A percentile compares a stretch with the other conserved stretches of the same genome.
Conservation (phyloP, 2,113 vertebrate species). For the Procavia capensis region DNA sequence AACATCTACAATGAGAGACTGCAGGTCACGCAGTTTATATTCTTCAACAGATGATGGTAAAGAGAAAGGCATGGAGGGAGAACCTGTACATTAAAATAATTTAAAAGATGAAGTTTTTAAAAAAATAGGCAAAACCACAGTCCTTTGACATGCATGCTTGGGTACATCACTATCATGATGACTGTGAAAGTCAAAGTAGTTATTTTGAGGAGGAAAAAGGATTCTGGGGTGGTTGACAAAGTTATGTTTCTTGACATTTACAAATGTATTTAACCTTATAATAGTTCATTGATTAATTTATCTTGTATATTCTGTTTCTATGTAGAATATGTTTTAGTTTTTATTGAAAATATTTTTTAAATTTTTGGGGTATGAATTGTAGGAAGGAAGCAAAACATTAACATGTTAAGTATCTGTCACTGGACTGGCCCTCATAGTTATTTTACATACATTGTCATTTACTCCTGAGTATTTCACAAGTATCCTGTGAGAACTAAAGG, state of each 20-base stretch:
- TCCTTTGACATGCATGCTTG: background rate
- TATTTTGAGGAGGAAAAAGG: background rate
- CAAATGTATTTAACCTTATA: background rate
- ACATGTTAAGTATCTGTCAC: background rate
- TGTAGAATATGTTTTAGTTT: background rate
- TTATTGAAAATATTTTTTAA: background rate
- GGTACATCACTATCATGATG: background rate
- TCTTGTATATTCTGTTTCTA: background rate
- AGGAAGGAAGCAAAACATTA: background rate
- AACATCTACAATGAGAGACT: background rate
- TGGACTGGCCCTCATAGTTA: background rate
- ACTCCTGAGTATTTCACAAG: background rate
- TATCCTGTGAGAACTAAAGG: background rate
- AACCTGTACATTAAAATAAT: background rate
- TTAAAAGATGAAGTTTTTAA: background rate
- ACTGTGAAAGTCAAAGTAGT: background rate
- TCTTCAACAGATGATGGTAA: background rate
- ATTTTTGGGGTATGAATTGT: background rate
- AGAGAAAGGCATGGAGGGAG: background rate
- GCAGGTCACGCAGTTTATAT: background rate
- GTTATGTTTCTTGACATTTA: constrained; percentile 3
- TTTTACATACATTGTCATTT: background rate
- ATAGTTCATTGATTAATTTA: background rate
- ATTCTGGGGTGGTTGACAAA: background rate
- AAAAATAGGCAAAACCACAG: background rate